Evolutionary conservation across 2,888 invertebrate genomes (phyloP).

Genomic region (Marronus borbonicus): DNA sequence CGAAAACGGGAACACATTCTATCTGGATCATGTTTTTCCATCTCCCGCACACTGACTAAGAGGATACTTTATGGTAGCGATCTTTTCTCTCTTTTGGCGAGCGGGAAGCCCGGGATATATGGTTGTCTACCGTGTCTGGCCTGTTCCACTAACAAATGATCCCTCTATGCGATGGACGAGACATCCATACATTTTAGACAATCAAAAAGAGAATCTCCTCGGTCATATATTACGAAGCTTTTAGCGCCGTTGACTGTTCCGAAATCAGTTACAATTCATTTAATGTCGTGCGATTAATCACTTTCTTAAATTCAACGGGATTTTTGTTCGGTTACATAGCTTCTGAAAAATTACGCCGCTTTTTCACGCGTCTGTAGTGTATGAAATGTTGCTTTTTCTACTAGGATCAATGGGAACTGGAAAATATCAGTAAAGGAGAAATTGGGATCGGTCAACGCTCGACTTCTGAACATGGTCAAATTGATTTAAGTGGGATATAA

Average conservation of each 20-base stretch:
- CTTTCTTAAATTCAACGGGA: slow-evolving; percentile 27
- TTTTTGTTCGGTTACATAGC: slow-evolving; percentile 1
- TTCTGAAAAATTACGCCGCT: slow-evolving; percentile 23
- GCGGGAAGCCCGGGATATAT: neutral
- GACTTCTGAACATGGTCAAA: too few species aligned
- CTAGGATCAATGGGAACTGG: neutral
- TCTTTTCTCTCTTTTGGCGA: slow-evolving; percentile 19
- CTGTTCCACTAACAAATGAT: slow-evolving; percentile 27
- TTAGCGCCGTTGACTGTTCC: slow-evolving; percentile 43
- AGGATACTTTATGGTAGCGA: slow-evolving; percentile 29
- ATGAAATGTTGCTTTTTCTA: neutral
- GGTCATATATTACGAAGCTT: slow-evolving; percentile 36
- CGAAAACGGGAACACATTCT: slow-evolving; percentile 48
- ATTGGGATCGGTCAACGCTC: too few species aligned
- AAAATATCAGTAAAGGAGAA: neutral
- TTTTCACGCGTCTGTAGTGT: slow-evolving; percentile 9
- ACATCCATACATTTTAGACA: slow-evolving; percentile 17
- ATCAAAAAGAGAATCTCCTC: slow-evolving; percentile 9
- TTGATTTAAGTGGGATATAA: too few species aligned
- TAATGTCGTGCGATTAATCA: slow-evolving; percentile 44
- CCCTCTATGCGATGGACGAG: slow-evolving; percentile 29
- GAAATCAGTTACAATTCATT: slow-evolving; percentile 48
- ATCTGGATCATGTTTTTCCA: slow-evolving; percentile 37
- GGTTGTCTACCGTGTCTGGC: neutral
- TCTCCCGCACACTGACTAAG: neutral